Conservation (phyloP, 1,140 invertebrate species). For the Drosophila sulfurigaster region DNA sequence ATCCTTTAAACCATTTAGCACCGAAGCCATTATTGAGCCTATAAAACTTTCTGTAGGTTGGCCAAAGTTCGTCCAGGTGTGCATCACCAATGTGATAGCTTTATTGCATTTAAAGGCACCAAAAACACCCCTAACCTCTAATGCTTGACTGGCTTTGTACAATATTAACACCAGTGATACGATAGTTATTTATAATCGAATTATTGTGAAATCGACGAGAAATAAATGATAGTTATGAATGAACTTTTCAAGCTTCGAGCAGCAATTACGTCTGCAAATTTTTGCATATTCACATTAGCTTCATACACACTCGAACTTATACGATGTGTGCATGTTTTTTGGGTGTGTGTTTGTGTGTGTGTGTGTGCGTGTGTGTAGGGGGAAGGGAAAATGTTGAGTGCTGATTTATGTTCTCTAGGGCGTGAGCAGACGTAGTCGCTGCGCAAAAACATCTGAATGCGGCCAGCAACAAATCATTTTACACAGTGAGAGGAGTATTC, state of each 20-base stretch:
- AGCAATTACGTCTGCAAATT: slow-evolving; percentile 29
- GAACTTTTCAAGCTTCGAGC: slow-evolving; percentile 25
- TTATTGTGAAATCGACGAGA: slow-evolving; percentile 1
- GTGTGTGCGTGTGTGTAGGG: background rate
- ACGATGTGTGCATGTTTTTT: slow-evolving; percentile 4
- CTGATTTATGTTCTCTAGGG: slow-evolving; percentile 55
- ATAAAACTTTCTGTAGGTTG: background rate
- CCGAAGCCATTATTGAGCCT: background rate
- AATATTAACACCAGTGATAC: slow-evolving; percentile 61
- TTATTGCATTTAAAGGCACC: slow-evolving; percentile 15
- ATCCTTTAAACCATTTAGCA: background rate
- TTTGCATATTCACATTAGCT: slow-evolving; percentile 17
- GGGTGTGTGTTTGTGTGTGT: background rate
- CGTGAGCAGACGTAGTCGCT: slow-evolving; percentile 27
- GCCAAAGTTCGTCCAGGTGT: background rate
- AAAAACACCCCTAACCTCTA: background rate
- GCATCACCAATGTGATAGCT: background rate
- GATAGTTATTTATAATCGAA: slow-evolving; percentile 31
- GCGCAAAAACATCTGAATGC: slow-evolving; percentile 34
- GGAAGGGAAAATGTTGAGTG: slow-evolving; percentile 1
- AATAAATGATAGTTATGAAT: slow-evolving; percentile 11
- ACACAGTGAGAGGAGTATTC: slow-evolving; percentile 3
- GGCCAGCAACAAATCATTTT: slow-evolving; percentile 66
- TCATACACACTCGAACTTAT: background rate
- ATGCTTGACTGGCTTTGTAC: slow-evolving; percentile 25